A percentile compares a stretch with the other conserved stretches of the same genome.
Conservation (phyloP, 2,113 vertebrate species). For the Burhinus oedicnemus region DNA sequence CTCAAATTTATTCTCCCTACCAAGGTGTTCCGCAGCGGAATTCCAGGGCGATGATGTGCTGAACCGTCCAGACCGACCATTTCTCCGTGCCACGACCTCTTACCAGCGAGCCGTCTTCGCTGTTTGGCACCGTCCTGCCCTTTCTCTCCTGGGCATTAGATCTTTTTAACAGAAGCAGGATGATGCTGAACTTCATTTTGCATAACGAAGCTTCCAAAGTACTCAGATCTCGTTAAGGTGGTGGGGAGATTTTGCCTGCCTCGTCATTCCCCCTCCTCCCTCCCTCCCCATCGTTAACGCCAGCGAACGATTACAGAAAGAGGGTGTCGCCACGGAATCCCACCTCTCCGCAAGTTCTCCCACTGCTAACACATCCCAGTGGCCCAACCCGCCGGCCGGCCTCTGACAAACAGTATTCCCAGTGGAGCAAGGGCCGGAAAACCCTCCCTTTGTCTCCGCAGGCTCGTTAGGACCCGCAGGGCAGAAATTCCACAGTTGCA, state of each 20-base stretch:
- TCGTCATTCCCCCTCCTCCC: background rate
- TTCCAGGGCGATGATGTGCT: background rate
- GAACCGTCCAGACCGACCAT: background rate
- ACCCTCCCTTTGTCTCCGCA: background rate
- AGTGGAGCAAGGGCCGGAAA: background rate
- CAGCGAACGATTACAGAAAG: background rate
- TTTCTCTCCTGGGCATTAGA: background rate
- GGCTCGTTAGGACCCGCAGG: background rate
- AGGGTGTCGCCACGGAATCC: background rate
- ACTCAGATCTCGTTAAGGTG: background rate
- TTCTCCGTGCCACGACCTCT: fast-evolving
- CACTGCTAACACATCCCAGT: background rate
- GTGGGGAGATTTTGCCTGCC: background rate
- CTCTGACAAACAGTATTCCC: background rate
- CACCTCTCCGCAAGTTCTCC: background rate
- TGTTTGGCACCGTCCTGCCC: fast-evolving
- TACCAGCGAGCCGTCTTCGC: background rate
- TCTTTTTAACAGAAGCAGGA: background rate
- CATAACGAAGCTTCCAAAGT: too few relatives aligned
- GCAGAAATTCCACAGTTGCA: background rate
- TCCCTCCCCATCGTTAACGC: fast-evolving
- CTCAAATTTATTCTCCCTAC: background rate
- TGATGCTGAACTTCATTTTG: background rate
- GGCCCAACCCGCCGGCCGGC: background rate
- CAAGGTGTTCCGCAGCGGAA: background rate